Base-by-base conservation (phyloP, 2,888 invertebrate species). In the Scaptomyza polygonia region DNA sequence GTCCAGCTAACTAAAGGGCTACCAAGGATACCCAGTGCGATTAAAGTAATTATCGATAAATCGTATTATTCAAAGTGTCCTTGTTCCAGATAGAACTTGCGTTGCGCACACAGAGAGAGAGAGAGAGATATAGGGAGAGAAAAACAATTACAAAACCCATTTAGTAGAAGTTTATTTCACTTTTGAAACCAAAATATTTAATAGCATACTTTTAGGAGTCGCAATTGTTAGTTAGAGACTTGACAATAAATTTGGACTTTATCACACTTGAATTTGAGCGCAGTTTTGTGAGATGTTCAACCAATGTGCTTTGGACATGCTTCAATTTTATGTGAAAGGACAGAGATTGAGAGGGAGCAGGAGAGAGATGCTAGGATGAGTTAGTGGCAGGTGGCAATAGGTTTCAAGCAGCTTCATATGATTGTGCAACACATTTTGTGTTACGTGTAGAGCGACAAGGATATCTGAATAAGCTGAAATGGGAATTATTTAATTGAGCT, bases 271-370 rank as follows among this genome's bases (percentile, higher is more conserved):
- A 7, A 49, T 16, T 40, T 52, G 1, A 18, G 14, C 40, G 12
- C 1, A 14, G 27, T 21, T 56, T 57, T 18, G 25, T 0, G 3
- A 1, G 14, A 2, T 3, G 1, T 45, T 36, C 29, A 16, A 30
- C 16, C 61, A 42, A 27, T 27, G 43, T 55, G 40, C 14, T 3
- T 11, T 29, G 14, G n/a, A 47, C 9, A 48, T 40, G 21, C 58
- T n/a, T n/a, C n/a, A n/a, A n/a, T n/a, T n/a, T n/a, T n/a, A n/a
- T n/a, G n/a, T n/a, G n/a, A n/a, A n/a, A n/a, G n/a, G n/a, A n/a
- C n/a, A n/a, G n/a, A n/a, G n/a, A n/a, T n/a, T n/a, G 18, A 32
- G 36, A 1, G 3, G 44, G 4, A 11, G 3, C 9, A 14, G 27
- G 11, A 6, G 11, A 11, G 7, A 27, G 12, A 21, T 3, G 21